Conservation (phyloP, 2,888 invertebrate genomes). For the Eulithis prunata region DNA sequence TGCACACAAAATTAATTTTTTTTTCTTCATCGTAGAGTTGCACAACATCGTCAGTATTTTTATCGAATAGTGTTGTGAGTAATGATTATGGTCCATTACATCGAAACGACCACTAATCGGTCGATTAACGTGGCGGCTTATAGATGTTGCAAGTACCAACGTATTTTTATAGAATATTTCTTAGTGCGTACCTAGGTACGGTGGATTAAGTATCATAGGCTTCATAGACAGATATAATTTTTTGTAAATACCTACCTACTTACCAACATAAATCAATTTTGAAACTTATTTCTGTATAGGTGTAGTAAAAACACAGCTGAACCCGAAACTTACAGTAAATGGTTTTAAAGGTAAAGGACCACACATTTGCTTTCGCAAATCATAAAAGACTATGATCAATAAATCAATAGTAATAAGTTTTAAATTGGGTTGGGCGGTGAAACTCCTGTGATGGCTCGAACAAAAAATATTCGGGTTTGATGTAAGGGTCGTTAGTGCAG, state of each 20-base stretch:
- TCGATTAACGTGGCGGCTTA: conserved; percentile 54
- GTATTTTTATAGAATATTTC: background rate
- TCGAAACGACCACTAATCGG: conserved; percentile 55
- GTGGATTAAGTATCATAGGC: too few relatives aligned
- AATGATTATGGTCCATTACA: conserved; percentile 67
- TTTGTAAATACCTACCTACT: too few relatives aligned
- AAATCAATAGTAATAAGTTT: conserved; percentile 30
- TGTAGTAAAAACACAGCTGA: too few relatives aligned
- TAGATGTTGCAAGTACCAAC: conserved; percentile 33
- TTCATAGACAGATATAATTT: too few relatives aligned
- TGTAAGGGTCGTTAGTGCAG: conserved; percentile 42
- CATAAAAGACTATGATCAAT: conserved; percentile 18
- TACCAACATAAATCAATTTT: too few relatives aligned
- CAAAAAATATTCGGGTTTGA: conserved; percentile 47
- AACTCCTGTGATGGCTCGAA: conserved; percentile 40
- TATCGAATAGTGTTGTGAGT: conserved; percentile 65
- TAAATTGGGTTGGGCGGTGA: conserved; percentile 33
- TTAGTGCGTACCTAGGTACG: too few relatives aligned
- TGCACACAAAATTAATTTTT: conserved; percentile 11
- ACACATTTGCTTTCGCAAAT: conserved; percentile 26
- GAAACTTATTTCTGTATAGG: too few relatives aligned
- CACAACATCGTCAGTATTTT: conserved; percentile 61
- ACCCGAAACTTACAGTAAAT: too few relatives aligned
- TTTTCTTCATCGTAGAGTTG: conserved; percentile 51
- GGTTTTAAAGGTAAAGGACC: conserved; percentile 13